Conservation (phyloP, 2,888 invertebrate species). For the Eupithecia subumbrata region DNA sequence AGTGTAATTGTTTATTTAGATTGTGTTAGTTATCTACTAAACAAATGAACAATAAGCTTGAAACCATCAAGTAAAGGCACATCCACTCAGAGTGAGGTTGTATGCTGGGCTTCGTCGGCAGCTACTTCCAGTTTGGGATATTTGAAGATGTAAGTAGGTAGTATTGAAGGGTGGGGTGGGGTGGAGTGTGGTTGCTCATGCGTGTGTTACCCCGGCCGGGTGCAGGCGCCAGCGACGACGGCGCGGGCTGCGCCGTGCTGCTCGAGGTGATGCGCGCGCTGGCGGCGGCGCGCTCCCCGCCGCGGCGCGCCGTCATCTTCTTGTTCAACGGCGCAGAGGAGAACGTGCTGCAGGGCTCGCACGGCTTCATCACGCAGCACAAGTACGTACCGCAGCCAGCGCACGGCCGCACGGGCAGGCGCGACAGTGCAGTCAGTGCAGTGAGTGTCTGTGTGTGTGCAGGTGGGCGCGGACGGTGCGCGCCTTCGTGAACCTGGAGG, state of each 20-base stretch:
- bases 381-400: slow-evolving; percentile 55
- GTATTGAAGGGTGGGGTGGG: too few species aligned
- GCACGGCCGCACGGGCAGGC: not conserved
- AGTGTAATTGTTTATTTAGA: too few species aligned
- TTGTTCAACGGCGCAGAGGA: slow-evolving; percentile 97
- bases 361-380: slow-evolving; percentile 96
- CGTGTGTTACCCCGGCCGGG: too few species aligned
- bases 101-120: too few species aligned
- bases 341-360: slow-evolving; percentile 92
- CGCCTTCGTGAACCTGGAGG: slow-evolving; percentile 94
- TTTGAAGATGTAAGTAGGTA: too few species aligned
- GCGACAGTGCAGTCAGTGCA: not conserved
- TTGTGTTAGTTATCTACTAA: too few species aligned
- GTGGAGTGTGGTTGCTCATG: too few species aligned
- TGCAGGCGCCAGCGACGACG: slow-evolving; percentile 96
- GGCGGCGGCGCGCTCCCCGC: slow-evolving; percentile 81
- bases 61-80: too few species aligned
- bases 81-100: too few species aligned
- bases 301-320: slow-evolving; percentile 91
- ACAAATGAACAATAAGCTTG: too few species aligned
- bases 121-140: too few species aligned
- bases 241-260: slow-evolving; percentile 94
- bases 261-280: slow-evolving; percentile 91
- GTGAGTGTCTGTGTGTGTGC: not conserved
- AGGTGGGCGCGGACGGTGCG: slow-evolving; percentile 87